Percentiles rank a stretch among this genome's conserved stretches.
These are phyloP conservation scores for Zaprionus obscuricornis DNA, from an alignment of 2,888 invertebrate species.

Conservation along the genomic window DNA sequence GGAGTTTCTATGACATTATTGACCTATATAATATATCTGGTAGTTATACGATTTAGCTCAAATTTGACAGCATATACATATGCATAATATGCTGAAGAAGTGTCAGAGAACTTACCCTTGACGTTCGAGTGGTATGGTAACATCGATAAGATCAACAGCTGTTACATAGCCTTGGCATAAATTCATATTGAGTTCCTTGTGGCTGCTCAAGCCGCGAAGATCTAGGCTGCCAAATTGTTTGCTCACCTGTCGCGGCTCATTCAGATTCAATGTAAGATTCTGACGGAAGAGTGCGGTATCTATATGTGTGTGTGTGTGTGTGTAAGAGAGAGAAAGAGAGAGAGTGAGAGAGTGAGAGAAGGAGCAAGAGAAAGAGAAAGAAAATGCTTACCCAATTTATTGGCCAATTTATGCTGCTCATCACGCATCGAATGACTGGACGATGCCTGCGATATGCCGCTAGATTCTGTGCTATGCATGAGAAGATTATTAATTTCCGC, in stretches of 20 bases:
- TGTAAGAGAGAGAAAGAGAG: not conserved
- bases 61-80: too few relatives aligned
- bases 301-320: too few relatives aligned
- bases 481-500: slow-evolving; percentile 79
- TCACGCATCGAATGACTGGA: slow-evolving; percentile 92
- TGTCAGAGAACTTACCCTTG: slow-evolving; percentile 93
- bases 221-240: slow-evolving; percentile 83
- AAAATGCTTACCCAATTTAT: slow-evolving; percentile 85
- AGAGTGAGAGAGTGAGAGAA: not conserved
- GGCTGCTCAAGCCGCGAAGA: slow-evolving; percentile 84
- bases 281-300: slow-evolving; percentile 86
- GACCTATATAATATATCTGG: too few relatives aligned
- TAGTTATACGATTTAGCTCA: too few relatives aligned
- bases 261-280: slow-evolving; percentile 90
- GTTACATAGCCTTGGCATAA: slow-evolving; percentile 85
- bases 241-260: slow-evolving; percentile 83
- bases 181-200: slow-evolving; percentile 88
- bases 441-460: slow-evolving; percentile 90
- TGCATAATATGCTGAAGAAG: too few relatives aligned
- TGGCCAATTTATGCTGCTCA: slow-evolving; percentile 86
- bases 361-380: not conserved
- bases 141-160: slow-evolving; percentile 90
- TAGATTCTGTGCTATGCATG: slow-evolving; percentile 87
- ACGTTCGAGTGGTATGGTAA: slow-evolving; percentile 91
- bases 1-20: too few relatives aligned